phyloP scores from a whole-genome alignment of 2,888 invertebrate genomes.

The Thecocarcelia acutangulata region DNA sequence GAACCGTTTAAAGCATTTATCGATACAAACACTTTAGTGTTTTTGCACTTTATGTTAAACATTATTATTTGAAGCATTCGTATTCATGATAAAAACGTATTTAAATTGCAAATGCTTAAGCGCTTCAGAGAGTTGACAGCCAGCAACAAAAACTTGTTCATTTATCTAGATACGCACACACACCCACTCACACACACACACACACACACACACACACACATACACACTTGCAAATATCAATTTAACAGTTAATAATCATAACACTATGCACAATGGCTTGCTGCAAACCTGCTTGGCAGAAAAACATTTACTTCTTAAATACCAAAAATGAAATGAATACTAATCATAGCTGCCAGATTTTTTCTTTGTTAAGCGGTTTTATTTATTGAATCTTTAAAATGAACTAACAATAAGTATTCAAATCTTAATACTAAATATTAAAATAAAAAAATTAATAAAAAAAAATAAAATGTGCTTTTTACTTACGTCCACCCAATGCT shows the following conservation, averaged over 20 bases:
- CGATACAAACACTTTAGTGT: background rate
- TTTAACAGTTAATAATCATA: background rate
- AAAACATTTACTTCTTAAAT: no score
- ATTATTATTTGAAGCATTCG: background rate
- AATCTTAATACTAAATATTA: no score
- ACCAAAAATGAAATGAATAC: no score
- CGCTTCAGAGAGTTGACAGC: background rate
- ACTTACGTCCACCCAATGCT: no score
- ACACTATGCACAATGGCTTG: background rate
- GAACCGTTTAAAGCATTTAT: conserved; percentile 1
- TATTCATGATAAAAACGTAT: background rate
- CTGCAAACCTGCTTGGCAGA: background rate
- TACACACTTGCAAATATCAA: background rate
- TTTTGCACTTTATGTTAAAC: background rate
- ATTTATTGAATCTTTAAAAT: no score
- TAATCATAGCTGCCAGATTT: no score
- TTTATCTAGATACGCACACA: background rate
- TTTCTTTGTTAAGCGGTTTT: no score
- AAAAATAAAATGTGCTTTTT: no score
- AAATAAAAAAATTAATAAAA: no score
- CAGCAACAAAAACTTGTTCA: background rate
- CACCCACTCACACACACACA: background rate
- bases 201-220: background rate
- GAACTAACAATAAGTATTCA: no score
- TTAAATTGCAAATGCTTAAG: background rate